Base-by-base conservation (phyloP, 1,140 invertebrate genomes). In the Kradibia gibbosae region DNA sequence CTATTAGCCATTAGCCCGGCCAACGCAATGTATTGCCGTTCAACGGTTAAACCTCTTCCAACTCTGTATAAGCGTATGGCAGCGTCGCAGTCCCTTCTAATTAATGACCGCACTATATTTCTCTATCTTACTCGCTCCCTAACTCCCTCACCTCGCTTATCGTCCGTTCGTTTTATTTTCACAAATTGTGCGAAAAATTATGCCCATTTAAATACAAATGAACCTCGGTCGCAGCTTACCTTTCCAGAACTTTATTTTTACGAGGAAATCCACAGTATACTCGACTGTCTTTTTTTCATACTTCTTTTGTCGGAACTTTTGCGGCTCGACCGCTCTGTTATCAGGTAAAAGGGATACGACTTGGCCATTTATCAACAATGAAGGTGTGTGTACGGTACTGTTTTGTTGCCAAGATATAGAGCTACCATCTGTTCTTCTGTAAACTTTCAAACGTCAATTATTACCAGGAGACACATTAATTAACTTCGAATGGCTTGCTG, bases 141-240 rank as follows among this genome's bases (percentile, higher is more conserved):
- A 7, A 7, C 45, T 17, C 45, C 45, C 45, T 17, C 45, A 48
- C 45, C 45, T 48, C 42, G 22, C 42, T 73, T 13, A 7, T 22
- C 42, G 5, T 10, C 17, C 17, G 31, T 15, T 85, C 83, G 84
- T 84, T 85, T 84, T 75, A 67, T 80, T 50, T 53, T 73, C 78
- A 74, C 74, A 78, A 62, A 85, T 79, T 82, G 79, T 70, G 78
- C 82, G 82, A 87, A 88, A 88, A 88, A 87, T 87, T 84, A 86
- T 87, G 81, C 83, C 60, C 83, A 84, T 88, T 87, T 87, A 81
- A 88, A 86, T 87, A 84, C 82, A 74, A 83, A 86, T 84, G 83
- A 87, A 86, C 84, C 82, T 39, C 55, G 25, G 15, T 45, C 53
- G n/a, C 74, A 42, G 62, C 1, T 31, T 53, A 20, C 20, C 10